Evolutionary conservation across 2,888 invertebrate genomes (phyloP).

Genomic region (Cryptocephalus primarius): DNA sequence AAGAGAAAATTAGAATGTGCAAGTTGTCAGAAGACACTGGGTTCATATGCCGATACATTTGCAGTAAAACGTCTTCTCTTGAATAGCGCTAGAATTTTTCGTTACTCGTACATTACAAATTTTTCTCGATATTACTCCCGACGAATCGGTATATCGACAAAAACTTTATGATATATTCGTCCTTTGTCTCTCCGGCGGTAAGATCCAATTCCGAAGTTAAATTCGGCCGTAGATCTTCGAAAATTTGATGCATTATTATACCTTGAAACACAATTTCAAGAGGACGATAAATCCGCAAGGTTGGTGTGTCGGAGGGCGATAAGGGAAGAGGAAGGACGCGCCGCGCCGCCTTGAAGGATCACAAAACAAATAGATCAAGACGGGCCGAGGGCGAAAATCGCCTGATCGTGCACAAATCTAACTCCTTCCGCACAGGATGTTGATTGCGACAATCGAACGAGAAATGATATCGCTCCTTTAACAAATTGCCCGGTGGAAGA

Average conservation of each 20-base stretch:
- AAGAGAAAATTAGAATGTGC: too few relatives aligned
- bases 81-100: too few relatives aligned
- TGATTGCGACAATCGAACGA: conserved; percentile 37
- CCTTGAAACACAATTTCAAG: conserved; percentile 37
- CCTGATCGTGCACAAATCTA: conserved; percentile 25
- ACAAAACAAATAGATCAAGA: conserved; percentile 41
- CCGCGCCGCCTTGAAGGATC: conserved; percentile 34
- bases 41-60: too few relatives aligned
- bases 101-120: too few relatives aligned
- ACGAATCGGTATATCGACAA: background rate
- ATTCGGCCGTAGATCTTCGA: conserved; percentile 34
- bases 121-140: too few relatives aligned
- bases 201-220: conserved; percentile 38
- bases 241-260: conserved; percentile 38
- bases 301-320: conserved; percentile 32
- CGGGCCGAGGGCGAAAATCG: conserved; percentile 25
- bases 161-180: background rate
- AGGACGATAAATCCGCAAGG: conserved; percentile 28
- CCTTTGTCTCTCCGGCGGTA: background rate
- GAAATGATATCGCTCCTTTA: conserved; percentile 31
- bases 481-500: conserved; percentile 30
- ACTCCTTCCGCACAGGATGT: conserved; percentile 36
- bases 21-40: too few relatives aligned
- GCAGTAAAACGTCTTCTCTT: too few relatives aligned
- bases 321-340: conserved; percentile 32